phyloP scores from a whole-genome alignment of 1,140 invertebrate species.

The Bombus polaris region DNA sequence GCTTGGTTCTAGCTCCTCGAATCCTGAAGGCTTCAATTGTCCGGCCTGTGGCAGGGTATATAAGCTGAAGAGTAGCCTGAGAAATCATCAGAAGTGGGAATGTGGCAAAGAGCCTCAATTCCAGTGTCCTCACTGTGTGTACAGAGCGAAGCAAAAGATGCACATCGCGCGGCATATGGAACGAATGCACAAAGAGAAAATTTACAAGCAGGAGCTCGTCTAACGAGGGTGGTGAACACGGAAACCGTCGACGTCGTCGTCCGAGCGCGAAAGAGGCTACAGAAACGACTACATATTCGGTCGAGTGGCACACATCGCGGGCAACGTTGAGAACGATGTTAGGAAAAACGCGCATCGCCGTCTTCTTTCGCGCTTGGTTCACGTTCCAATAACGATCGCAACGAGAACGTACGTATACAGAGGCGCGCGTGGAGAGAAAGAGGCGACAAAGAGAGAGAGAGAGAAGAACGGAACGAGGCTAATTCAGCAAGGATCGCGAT shows the following conservation, averaged over 20 bases:
- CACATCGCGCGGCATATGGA: conserved; percentile 94
- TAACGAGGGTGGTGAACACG: conserved; percentile 55
- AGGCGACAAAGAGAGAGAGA: neutral
- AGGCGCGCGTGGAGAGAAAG: neutral
- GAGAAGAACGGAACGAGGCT: neutral
- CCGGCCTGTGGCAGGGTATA: conserved; percentile 91
- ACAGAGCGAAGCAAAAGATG: conserved; percentile 92
- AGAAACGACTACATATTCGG: neutral
- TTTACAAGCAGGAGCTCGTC: conserved; percentile 82
- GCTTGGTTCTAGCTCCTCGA: conserved; percentile 75
- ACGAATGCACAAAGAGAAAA: conserved; percentile 91
- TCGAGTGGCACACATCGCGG: neutral
- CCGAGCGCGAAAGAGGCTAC: conserved; percentile 13
- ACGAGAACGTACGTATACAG: neutral
- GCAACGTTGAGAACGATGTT: neutral
- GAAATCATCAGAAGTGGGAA: conserved; percentile 94
- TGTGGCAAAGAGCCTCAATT: conserved; percentile 93
- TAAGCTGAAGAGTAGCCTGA: conserved; percentile 91
- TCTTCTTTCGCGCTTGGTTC: conserved; percentile 1
- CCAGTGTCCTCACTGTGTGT: conserved; percentile 91
- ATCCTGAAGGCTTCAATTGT: conserved; percentile 87
- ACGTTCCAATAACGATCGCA: conserved; percentile 1
- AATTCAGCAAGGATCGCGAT: conserved; percentile 38
- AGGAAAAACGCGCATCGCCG: neutral
- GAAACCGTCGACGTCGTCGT: conserved; percentile 50